Evolutionary conservation across 2,888 invertebrate genomes (phyloP).

Genomic region (Calephelis perditalis): DNA sequence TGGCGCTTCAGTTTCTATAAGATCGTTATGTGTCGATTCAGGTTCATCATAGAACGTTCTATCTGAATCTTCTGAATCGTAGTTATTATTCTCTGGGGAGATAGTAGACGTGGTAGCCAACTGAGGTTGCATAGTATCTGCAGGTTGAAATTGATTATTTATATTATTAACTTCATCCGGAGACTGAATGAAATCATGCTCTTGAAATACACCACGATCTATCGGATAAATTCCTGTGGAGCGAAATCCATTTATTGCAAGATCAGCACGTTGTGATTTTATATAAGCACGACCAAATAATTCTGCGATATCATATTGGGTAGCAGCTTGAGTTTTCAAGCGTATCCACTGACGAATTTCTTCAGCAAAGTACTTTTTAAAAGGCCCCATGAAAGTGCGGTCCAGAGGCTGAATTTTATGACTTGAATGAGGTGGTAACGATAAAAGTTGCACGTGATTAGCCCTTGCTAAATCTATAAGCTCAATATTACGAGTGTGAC

Average conservation of each 20-base stretch:
- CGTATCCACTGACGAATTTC: conserved; percentile 22
- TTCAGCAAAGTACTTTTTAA: conserved; percentile 26
- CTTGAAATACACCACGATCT: conserved; percentile 21
- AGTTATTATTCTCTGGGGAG: no score
- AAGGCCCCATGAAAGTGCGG: conserved; percentile 25
- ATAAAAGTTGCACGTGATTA: conserved; percentile 27
- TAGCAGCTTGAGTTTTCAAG: conserved; percentile 21
- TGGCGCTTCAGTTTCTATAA: no score
- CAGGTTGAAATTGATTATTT: no score
- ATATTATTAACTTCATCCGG: no score
- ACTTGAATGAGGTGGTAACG: conserved; percentile 26
- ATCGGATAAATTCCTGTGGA: conserved; percentile 23
- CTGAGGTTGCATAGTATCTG: no score
- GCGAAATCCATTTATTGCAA: conserved; percentile 25
- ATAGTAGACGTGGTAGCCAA: no score
- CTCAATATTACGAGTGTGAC: conserved; percentile 21
- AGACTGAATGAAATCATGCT: conserved; percentile 21
- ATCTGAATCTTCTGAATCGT: no score
- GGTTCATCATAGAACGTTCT: no score
- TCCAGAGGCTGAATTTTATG: conserved; percentile 29
- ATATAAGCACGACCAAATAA: conserved; percentile 26
- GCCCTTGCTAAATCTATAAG: conserved; percentile 20
- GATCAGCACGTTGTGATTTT: conserved; percentile 23
- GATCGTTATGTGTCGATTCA: no score
- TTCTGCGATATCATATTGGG: conserved; percentile 27